These are phyloP conservation scores for Leptothorax acervorum DNA, from an alignment of 2,888 invertebrate genomes.

Conservation along the genomic window DNA sequence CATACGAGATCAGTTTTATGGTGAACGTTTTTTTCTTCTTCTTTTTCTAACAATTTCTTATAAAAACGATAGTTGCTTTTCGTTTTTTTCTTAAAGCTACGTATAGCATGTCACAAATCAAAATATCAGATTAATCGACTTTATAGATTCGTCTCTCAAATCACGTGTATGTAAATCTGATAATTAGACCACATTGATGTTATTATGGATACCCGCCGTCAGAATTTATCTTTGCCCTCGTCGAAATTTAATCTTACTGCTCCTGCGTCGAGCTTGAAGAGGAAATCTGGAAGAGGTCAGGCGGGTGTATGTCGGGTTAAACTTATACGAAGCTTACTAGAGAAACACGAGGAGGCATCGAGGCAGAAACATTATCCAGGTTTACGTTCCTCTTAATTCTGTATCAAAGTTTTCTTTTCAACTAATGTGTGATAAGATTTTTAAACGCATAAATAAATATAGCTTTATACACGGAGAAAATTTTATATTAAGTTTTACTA, in stretches of 20 bases:
- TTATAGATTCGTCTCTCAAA: not conserved
- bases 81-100: not conserved
- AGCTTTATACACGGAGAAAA: not conserved
- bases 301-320: slow-evolving; percentile 21
- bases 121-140: not conserved
- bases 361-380: slow-evolving; percentile 31
- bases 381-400: not conserved
- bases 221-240: slow-evolving; percentile 25
- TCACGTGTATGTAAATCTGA: slow-evolving; percentile 5
- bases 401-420: not conserved
- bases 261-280: slow-evolving; percentile 8
- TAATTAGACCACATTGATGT: slow-evolving; percentile 49
- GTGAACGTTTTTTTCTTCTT: not conserved
- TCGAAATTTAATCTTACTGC: slow-evolving; percentile 38
- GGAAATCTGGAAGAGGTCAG: slow-evolving; percentile 43
- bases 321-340: slow-evolving; percentile 28
- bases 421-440: not conserved
- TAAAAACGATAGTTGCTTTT: not conserved
- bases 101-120: not conserved
- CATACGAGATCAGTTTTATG: too few species aligned
- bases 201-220: slow-evolving; percentile 39
- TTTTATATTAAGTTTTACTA: too few species aligned
- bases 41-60: not conserved
- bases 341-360: slow-evolving; percentile 36
- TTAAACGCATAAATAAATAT: not conserved